Evolutionary conservation across 2,797 vertebrate species (phyloP).

Genomic region (Glossophaga mutica): DNA sequence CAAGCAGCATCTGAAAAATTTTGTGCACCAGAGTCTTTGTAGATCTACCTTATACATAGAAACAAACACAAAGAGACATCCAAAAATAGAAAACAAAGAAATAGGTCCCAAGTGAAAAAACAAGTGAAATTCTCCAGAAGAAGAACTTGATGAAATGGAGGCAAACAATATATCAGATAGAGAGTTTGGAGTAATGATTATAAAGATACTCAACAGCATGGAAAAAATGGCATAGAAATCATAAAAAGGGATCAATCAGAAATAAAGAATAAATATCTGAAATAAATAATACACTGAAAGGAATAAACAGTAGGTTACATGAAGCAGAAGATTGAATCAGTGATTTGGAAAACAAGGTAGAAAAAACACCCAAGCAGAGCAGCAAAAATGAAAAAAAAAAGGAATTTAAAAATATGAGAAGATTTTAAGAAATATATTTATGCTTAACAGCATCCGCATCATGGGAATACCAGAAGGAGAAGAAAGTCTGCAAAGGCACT

Average conservation of each 20-base stretch:
- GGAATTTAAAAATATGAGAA: background rate
- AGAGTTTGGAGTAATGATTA: background rate
- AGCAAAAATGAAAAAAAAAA: background rate
- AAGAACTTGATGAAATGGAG: background rate
- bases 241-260: background rate
- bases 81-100: background rate
- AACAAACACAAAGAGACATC: background rate
- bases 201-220: background rate
- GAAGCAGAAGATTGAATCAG: background rate
- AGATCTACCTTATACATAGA: background rate
- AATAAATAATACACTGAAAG: background rate
- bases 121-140: background rate
- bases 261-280: background rate
- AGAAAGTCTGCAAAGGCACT: background rate
- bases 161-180: background rate
- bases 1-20: background rate
- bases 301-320: background rate
- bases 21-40: background rate
- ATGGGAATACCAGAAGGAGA: background rate
- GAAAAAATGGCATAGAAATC: background rate
- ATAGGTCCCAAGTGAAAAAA: background rate
- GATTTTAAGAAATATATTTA: background rate
- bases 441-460: background rate
- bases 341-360: background rate
- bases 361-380: background rate